These are phyloP conservation scores for Xenus cinereus DNA, from an alignment of 2,113 vertebrate genomes.

Conservation along the genomic window DNA sequence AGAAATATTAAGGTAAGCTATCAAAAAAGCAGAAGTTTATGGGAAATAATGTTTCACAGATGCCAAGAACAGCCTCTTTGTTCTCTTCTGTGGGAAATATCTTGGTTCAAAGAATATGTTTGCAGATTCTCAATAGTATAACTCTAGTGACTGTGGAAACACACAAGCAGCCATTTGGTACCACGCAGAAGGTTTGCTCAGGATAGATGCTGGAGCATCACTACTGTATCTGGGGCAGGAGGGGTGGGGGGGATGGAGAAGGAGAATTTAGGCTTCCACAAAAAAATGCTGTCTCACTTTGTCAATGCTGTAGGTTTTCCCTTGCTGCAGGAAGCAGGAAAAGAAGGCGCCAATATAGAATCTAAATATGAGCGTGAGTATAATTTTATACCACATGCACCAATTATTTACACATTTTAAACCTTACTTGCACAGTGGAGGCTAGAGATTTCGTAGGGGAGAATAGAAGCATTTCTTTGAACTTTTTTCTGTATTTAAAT, in stretches of 20 bases:
- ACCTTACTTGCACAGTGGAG: neutral
- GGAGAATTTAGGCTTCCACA: neutral
- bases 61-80: neutral
- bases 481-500: neutral
- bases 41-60: neutral
- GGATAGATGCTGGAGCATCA: neutral
- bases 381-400: neutral
- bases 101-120: neutral
- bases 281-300: neutral
- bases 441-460: neutral
- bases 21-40: neutral
- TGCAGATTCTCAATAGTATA: neutral
- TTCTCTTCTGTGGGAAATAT: neutral
- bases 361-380: neutral
- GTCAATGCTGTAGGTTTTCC: neutral
- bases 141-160: neutral
- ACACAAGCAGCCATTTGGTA: neutral
- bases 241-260: neutral
- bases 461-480: neutral
- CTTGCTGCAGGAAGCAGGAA: neutral
- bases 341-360: neutral
- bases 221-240: neutral
- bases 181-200: neutral
- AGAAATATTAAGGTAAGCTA: neutral
- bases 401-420: neutral